A percentile compares a stretch with the other conserved stretches of the same genome.
These are phyloP conservation scores for Epinephelus coioides DNA, from an alignment of 2,797 vertebrate species.

Conservation along the genomic window DNA sequence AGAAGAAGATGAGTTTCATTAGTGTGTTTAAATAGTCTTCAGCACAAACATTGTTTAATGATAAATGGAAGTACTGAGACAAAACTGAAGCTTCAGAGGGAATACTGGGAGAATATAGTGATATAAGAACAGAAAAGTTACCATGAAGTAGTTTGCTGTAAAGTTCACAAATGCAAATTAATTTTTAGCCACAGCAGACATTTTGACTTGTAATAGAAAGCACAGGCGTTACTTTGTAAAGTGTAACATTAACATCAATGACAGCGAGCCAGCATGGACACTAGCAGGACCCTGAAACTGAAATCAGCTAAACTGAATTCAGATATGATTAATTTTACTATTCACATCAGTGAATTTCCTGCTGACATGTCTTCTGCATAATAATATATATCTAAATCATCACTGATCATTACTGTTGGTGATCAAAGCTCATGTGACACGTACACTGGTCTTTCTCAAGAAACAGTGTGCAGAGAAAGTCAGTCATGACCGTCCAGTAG, in stretches of 20 bases:
- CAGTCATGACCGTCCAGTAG: too few species aligned
- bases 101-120: not conserved
- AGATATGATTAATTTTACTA: not conserved
- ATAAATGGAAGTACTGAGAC: too few species aligned
- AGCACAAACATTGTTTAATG: not conserved
- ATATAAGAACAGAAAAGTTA: not conserved
- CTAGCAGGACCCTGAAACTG: not conserved
- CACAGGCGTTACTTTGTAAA: not conserved
- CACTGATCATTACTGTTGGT: not conserved
- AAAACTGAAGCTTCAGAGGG: not conserved
- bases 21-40: not conserved
- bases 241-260: constrained; percentile 4
- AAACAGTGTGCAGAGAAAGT: not conserved
- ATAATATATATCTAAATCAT: too few species aligned
- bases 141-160: not conserved
- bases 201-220: constrained; percentile 5
- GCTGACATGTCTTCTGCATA: not conserved
- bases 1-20: not conserved
- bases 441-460: not conserved
- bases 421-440: not conserved
- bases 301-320: not conserved
- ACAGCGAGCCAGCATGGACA: not conserved
- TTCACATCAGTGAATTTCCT: not conserved
- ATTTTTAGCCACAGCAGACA: not conserved
- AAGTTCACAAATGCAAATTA: not conserved